A percentile compares a stretch with the other conserved stretches of the same genome.
These are phyloP conservation scores for Ormyrus thymus DNA, from an alignment of 2,888 invertebrate species.

Conservation along the genomic window DNA sequence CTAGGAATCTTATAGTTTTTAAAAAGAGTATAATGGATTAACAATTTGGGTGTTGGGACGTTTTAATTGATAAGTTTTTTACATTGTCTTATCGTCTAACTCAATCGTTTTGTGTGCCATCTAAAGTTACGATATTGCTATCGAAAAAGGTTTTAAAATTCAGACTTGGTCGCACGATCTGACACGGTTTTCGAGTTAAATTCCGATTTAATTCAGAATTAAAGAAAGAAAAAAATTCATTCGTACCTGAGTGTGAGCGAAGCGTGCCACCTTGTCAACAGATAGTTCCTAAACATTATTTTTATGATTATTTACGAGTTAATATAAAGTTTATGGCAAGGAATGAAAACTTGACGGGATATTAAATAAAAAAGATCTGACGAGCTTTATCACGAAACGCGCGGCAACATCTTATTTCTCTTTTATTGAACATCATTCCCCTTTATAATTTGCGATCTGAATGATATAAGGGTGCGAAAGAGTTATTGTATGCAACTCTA, in stretches of 20 bases:
- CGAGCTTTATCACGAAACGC: constrained; percentile 32
- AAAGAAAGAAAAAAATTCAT: constrained; percentile 29
- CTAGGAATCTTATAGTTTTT: too few relatives aligned
- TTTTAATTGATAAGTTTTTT: not conserved
- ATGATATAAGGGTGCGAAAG: constrained; percentile 44
- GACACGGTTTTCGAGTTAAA: constrained; percentile 24
- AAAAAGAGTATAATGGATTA: too few relatives aligned
- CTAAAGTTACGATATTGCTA: constrained; percentile 47
- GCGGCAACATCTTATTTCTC: constrained; percentile 43
- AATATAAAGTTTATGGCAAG: constrained; percentile 41
- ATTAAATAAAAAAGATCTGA: constrained; percentile 10
- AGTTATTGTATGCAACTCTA: constrained; percentile 51
- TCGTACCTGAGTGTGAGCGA: constrained; percentile 51
- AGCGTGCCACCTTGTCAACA: constrained; percentile 51
- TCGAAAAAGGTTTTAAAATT: constrained; percentile 48
- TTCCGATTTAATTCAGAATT: not conserved
- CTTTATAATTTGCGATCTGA: constrained; percentile 47
- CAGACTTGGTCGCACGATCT: constrained; percentile 35
- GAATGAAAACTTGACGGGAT: constrained; percentile 1
- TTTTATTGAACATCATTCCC: constrained; percentile 40
- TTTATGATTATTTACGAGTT: constrained; percentile 50
- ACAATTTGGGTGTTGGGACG: too few relatives aligned
- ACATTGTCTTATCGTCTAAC: not conserved
- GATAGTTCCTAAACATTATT: constrained; percentile 55
- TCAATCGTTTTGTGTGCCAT: not conserved